Evolutionary conservation across 2,888 invertebrate genomes (phyloP), one percentile per base, ranked within the genome.

Genomic region (Aphodius sticticus): DNA sequence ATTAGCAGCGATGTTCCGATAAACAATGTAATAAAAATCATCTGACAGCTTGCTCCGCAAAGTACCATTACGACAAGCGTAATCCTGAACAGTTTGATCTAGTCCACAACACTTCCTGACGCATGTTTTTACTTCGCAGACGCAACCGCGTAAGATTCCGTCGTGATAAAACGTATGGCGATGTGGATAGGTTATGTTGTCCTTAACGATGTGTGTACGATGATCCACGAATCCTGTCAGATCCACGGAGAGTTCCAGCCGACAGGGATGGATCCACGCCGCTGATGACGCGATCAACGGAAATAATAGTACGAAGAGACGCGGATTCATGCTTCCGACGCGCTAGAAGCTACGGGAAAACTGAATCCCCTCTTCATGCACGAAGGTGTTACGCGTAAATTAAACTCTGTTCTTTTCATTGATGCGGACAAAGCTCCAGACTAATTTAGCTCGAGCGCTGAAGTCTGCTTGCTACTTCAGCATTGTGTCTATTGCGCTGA

Each of bases 51-150:
- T 53, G 7, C 53, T 12, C 2, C 1, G 53, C 53, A 53, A 5
- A 53, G 53, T 3, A 6, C 15, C 70, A 15, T 70, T n/a, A 16
- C 7, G 14, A 70, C 70, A 70, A 70, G 16, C 1, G 15, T 9
- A 15, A n/a, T n/a, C 70, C 15, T 16, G 16, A 16, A 70, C 7
- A 70, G 15, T n/a, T 70, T 70, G 6, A 14, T n/a, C 26, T 1
- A 16, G 14, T 70, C 15, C 70, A 16, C 83, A 83, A 71, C 83
- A 83, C 78, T 83, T 83, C 16, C 82, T 76, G 2, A 83, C 69
- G 77, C 83, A 83, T 7, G 26, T 69, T 70, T 79, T 83, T 12
- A 82, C 37, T 12, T 83, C 79, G 70, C 84, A 84, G 16, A 83
- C 77, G 81, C 84, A 84, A 6, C 84, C 84, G 6, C 76, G 77